Evolutionary conservation across 2,888 invertebrate species (phyloP).

Genomic region (Atethmia centrago): DNA sequence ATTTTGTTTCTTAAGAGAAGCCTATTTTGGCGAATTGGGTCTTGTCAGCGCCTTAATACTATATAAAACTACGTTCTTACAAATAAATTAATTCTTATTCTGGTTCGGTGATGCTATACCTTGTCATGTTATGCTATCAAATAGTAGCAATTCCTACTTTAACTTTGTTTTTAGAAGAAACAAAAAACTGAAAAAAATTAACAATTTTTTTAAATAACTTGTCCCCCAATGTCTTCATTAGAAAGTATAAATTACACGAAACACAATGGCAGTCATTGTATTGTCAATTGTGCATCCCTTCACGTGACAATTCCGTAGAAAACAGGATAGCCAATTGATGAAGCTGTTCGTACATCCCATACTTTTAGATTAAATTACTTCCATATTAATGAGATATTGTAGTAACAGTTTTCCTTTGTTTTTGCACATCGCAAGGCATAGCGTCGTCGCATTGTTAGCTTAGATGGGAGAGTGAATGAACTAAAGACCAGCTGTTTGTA

Average conservation of each 20-base stretch:
- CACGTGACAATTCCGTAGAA: background rate
- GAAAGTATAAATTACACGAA: background rate
- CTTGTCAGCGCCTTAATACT: too few species aligned
- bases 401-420: background rate
- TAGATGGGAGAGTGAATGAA: constrained; percentile 1
- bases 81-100: too few species aligned
- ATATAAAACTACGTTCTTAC: too few species aligned
- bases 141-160: background rate
- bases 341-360: background rate
- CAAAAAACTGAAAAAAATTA: background rate
- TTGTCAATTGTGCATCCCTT: background rate
- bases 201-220: background rate
- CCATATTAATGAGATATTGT: background rate
- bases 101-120: background rate
- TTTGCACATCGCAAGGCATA: background rate
- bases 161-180: background rate
- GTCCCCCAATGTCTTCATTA: background rate
- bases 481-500: constrained; percentile 20
- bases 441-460: background rate
- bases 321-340: background rate
- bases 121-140: background rate
- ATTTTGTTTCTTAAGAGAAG: too few species aligned
- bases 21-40: too few species aligned
- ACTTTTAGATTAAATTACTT: background rate
- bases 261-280: background rate